Conservation (phyloP, 2,113 vertebrate species). For the Prionailurus viverrinus region DNA sequence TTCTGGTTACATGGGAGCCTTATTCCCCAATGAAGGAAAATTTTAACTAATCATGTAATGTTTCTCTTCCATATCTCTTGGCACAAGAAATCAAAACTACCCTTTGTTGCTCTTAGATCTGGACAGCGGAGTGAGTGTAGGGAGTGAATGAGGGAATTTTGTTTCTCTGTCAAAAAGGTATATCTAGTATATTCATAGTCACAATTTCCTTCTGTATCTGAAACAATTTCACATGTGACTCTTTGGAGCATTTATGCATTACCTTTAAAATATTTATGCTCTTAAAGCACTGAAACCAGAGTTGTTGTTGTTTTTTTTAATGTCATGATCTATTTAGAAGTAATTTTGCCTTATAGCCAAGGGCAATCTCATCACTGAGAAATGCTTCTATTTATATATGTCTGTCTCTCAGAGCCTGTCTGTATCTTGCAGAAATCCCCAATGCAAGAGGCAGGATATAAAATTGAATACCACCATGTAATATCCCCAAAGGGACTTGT, state of each 20-base stretch:
- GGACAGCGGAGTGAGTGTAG: background rate
- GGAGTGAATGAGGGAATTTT: background rate
- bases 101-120: background rate
- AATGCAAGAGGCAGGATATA: constrained; percentile 63
- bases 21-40: constrained; percentile 50
- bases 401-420: constrained; percentile 42
- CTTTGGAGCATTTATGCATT: constrained; percentile 23
- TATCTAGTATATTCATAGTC: background rate
- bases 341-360: constrained; percentile 74
- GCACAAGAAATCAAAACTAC: constrained; percentile 44
- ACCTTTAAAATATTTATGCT: constrained; percentile 52
- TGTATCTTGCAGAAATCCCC: constrained; percentile 62
- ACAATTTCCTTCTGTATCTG: background rate
- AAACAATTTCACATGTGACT: constrained; percentile 43
- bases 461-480: constrained; percentile 72
- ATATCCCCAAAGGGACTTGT: constrained; percentile 76
- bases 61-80: constrained; percentile 31
- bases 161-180: constrained; percentile 7
- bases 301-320: constrained; percentile 35
- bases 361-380: constrained; percentile 77
- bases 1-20: background rate
- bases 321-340: constrained; percentile 71
- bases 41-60: constrained; percentile 38
- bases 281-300: constrained; percentile 26
- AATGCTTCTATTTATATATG: constrained; percentile 67